Base-by-base conservation (phyloP, 2,113 vertebrate species). In the Gadus chalcogrammus region DNA sequence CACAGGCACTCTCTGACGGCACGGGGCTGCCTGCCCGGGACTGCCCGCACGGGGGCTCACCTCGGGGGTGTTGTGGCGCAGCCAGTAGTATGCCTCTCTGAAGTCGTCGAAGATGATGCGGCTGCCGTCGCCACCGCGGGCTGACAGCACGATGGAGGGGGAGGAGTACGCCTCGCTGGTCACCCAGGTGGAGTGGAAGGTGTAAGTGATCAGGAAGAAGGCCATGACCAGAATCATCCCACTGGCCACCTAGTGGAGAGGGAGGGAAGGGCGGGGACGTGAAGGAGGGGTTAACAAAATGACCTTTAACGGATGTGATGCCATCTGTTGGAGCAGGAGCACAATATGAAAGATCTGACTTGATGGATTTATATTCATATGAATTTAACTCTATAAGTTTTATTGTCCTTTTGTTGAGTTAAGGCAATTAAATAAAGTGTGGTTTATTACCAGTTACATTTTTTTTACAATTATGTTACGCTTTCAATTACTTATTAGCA, bases 111-210 rank as follows among this genome's bases (percentile, higher is more conserved):
- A 99, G 81, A 99, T 99, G 78, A 98, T 99, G 78, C 97, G 94
- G 81, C 97, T 98, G 81, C 96, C 97, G 0, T 99, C 97, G 0
- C 96, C 96, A 0, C 96, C 96, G 0, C 97, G 95, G 11, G 97
- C 97, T 0, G 97, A 99, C 48, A 99, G 83, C 1, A 99, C 97
- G 0, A 99, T 98, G n/a, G 97, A 98, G 0, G 97, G 97, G 2
- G 97, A 98, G 17, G 97, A 99, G 81, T 99, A 99, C 0, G 97
- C 97, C 79, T 99, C 97, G 0, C 97, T 99, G 81, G 97, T 99
- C 83, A 99, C 97, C 97, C 97, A 99, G n/a, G 97, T 99, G 1
- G 97, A 99, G 83, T 99, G 97, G 84, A 99, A 99, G 38, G 97
- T 98, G 80, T 99, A 99, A 0, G 97, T 99, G 81, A 99, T 98